A percentile compares a stretch with the other conserved stretches of the same genome.
Evolutionary conservation across 2,113 vertebrate species (phyloP).

Genomic region (Pachycephala philippinensis): DNA sequence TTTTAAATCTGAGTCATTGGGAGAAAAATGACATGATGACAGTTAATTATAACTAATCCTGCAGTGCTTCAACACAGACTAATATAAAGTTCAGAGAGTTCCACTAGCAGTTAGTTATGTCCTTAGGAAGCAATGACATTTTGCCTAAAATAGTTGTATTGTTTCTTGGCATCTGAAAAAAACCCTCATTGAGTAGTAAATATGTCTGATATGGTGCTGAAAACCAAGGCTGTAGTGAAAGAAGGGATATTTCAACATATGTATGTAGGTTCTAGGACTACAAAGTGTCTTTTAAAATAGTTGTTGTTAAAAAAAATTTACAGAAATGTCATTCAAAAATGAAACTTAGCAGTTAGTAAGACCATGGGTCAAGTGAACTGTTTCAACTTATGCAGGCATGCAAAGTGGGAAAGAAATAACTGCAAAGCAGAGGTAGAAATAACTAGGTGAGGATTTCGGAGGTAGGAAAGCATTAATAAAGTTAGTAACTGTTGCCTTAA

Average conservation of each 20-base stretch:
- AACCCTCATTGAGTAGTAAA: background rate
- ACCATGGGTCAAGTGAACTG: background rate
- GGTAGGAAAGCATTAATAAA: background rate
- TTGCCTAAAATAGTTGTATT: slow-evolving; percentile 4
- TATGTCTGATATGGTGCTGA: background rate
- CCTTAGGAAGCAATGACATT: background rate
- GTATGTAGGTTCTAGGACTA: background rate
- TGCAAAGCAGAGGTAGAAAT: background rate
- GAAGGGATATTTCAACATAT: background rate
- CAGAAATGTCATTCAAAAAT: background rate
- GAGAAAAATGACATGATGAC: slow-evolving; percentile 23
- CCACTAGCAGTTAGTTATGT: slow-evolving; percentile 5
- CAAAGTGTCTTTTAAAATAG: background rate
- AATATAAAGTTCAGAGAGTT: slow-evolving; percentile 33
- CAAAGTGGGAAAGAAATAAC: background rate
- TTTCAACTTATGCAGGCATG: background rate
- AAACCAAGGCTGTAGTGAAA: background rate
- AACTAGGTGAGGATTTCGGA: background rate
- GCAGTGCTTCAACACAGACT: slow-evolving; percentile 6
- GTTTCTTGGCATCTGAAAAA: background rate
- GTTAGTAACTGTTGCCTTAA: background rate
- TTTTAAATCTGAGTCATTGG: background rate
- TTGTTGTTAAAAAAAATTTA: background rate
- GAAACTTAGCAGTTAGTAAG: background rate
- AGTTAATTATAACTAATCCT: slow-evolving; percentile 66